Base-by-base conservation (phyloP, 1,140 invertebrate genomes). In the Cylas formicarius region DNA sequence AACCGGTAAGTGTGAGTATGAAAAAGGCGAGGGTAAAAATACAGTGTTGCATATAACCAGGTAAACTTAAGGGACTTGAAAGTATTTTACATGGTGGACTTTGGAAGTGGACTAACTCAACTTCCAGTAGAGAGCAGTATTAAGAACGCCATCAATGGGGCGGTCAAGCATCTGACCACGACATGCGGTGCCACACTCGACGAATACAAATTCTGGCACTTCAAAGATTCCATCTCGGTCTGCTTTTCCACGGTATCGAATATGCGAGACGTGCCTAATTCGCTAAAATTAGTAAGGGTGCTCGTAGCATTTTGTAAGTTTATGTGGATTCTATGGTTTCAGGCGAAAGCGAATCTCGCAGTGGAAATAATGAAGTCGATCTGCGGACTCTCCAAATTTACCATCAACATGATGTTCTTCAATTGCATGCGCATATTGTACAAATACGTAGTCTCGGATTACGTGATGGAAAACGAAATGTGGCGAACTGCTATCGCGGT, bases 51-150 rank as follows among this genome's bases (percentile, higher is more conserved):
- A n/a, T n/a, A n/a, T n/a, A n/a, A n/a, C 1, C 49, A 78, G 76
- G 76, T 89, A 5, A 74, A 84, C 56, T 31, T 87, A 5, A 72
- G 69, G n/a, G 72, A 81, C 40, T 59, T 92, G 16, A 80, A 78
- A 37, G 77, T 84, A 56, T 89, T 78, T 61, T 90, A 84, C 51
- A 80, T 90, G 75, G 77, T 86, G 53, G 77, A 83, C 45, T 80
- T 84, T 52, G 76, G 76, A 4, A 73, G 72, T 3, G 74, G 79
- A 20, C 71, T 76, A 10, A 63, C 82, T 5, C 69, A 77, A 16
- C 73, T 74, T 11, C 67, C 70, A 5, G 75, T 90, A 3, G 70
- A 80, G 39, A 53, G 67, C 17, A 82, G 89, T 52, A 73, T 90
- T 4, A 77, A 74, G 55, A 60, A 64, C 20, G 76, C 77, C n/a